Base-by-base conservation (phyloP, 2,888 invertebrate genomes). In the Rhingia campestris region DNA sequence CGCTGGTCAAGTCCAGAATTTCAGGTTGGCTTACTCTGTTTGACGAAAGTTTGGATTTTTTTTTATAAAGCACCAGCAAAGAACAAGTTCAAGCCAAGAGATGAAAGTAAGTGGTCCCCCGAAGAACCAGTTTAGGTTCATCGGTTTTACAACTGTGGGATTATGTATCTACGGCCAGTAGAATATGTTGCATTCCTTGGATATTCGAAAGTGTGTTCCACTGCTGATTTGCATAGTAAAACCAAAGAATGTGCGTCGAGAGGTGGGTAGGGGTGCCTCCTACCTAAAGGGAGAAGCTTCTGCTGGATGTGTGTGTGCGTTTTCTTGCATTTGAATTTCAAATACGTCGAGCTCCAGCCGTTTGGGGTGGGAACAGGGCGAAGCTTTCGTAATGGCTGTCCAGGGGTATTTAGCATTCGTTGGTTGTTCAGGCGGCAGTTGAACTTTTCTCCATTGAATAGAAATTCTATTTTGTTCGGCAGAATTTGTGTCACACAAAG, bases 281-380 rank as follows among this genome's bases (percentile, higher is more conserved):
- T 53, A 32, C 12, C 32, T 47, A 45, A n/a, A 59, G 59, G 47
- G 53, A 41, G 6, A 49, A 35, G 35, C 6, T 74, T 41, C 12
- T 59, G 47, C 53, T 61, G 49, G 37, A 32, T 14, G 59, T 22
- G 9, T 64, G 9, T 64, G 56, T 64, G 39, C 43, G 37, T 59
- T 64, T n/a, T 10, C 51, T 61, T 30, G 32, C 22, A 81, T 81
- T 75, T 75, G 70, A 81, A 69, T 69, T 70, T 51, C 64, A 81
- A 81, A 81, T 81, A 33, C 9, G 5, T 22, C 22, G 9, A 49
- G 43, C 49, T 49, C 37, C 14, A 39, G 22, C 41, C 39, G 30
- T 59, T 51, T 49, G 35, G 33, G 74, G 56, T 49, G 49, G 51
- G 22, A 74, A 63, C 30, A 30, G 14, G 39, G 22, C 9, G 33